Percentiles rank a stretch among this genome's conserved stretches.
Conservation (phyloP, 1,140 invertebrate species). For the Tribolium castaneum region DNA sequence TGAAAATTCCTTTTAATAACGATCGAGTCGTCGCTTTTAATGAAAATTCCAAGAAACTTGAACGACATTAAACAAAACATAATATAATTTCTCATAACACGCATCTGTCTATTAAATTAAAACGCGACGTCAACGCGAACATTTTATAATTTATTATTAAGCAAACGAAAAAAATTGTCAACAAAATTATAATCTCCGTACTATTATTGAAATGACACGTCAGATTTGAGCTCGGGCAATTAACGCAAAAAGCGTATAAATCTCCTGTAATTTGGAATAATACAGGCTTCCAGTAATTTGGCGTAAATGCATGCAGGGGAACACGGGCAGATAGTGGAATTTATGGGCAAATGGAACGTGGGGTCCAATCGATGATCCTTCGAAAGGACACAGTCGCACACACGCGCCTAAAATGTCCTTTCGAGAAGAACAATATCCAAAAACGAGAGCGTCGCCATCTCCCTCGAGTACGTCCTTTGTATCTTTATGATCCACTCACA, state of each 20-base stretch:
- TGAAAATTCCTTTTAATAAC: no score
- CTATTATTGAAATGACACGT: constrained; percentile 38
- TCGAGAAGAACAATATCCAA: constrained; percentile 12
- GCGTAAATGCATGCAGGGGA: constrained; percentile 46
- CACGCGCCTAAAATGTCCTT: constrained; percentile 10
- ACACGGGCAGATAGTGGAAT: constrained; percentile 46
- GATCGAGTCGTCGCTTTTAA: no score
- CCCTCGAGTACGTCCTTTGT: constrained; percentile 30
- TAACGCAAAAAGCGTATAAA: constrained; percentile 54
- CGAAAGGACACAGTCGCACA: not conserved
- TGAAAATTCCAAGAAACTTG: no score
- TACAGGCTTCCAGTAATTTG: constrained; percentile 49
- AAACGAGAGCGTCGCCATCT: constrained; percentile 1
- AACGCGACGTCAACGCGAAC: no score
- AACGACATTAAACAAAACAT: no score
- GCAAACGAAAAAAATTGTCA: not conserved
- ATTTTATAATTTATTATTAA: no score
- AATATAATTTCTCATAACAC: no score
- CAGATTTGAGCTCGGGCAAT: constrained; percentile 42
- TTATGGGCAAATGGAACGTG: constrained; percentile 45
- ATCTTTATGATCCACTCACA: constrained; percentile 24
- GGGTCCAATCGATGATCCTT: constrained; percentile 42
- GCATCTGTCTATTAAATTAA: no score
- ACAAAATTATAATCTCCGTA: not conserved
- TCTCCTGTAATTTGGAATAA: constrained; percentile 53